Evolutionary conservation across 1,140 invertebrate genomes (phyloP).

Genomic region (Drosophila nigrodunni): DNA sequence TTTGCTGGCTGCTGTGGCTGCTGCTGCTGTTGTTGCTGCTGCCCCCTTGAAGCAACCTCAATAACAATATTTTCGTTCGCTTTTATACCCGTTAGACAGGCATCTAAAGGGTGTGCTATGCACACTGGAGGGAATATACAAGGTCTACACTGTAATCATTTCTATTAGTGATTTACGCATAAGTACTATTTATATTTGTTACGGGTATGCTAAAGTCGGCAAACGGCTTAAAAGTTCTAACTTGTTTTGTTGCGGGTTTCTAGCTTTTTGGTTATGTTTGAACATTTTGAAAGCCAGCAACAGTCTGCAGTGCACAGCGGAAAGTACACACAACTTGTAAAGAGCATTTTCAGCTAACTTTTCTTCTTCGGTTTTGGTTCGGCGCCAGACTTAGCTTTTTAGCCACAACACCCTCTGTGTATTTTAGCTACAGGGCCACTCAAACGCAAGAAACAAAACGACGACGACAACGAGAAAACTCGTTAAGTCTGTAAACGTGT

Average conservation of each 20-base stretch:
- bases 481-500: constrained; percentile 73
- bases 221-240: too few relatives aligned
- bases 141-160: too few relatives aligned
- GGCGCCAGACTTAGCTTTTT: too few relatives aligned
- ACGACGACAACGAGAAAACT: constrained; percentile 52
- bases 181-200: too few relatives aligned
- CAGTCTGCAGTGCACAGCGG: not conserved
- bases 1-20: constrained; percentile 17
- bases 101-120: too few relatives aligned
- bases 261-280: constrained; percentile 56
- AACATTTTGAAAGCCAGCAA: constrained; percentile 60
- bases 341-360: too few relatives aligned
- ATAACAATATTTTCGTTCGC: constrained; percentile 65
- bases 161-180: too few relatives aligned
- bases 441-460: not conserved
- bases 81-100: constrained; percentile 1
- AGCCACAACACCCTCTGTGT: not conserved
- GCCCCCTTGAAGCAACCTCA: constrained; percentile 62
- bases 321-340: too few relatives aligned
- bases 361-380: too few relatives aligned
- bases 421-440: constrained; percentile 5
- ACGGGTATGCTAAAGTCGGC: too few relatives aligned
- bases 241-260: constrained; percentile 47
- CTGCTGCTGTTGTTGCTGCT: too few relatives aligned
- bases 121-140: too few relatives aligned